Evolutionary conservation across 2,113 vertebrate species (phyloP), one percentile per base, ranked within the genome.

Genomic region (Sarotherodon lohbergeri): DNA sequence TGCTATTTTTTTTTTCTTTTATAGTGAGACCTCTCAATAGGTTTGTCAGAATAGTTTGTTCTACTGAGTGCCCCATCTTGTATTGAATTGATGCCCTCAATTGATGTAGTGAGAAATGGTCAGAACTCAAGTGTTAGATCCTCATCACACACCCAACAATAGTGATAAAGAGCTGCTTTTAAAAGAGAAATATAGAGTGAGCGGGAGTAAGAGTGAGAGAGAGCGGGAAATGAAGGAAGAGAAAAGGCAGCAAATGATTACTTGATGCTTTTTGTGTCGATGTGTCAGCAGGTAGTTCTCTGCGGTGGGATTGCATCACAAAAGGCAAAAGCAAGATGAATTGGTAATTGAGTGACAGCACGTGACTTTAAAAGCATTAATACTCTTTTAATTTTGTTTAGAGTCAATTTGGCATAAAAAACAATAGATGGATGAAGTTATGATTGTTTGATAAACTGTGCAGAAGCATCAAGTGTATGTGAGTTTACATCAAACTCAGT

Each of bases 11-110:
- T 32, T 5, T 1, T 0, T 50, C 4, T 46, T 54, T 61, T 73
- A 22, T 48, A 27, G 73, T 85, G 68, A 36, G 13, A 48, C 59
- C 54, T 85, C 24, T 66, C 12, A 36, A 24, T 27, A 63, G 24
- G 22, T 82, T 86, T 39, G 24, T 19, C 27, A 39, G 46, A 7
- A 46, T 46, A 61, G 54, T 27, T 46, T 57, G 27, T n/a, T 84
- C 52, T 63, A 88, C 79, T 90, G 85, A 94, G 59, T 55, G n/a
- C 46, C 88, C 81, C 1, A 2, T 80, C 73, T 83, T 46, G 50
- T 80, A 80, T 83, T 84, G 85, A 92, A 90, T 85, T 81, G 27
- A 46, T 66, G 29, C 19, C 7, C 22, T n/a, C 32, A 84, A 57
- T 39, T 89, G 80, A 82, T 73, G 82, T 36, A 13, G 7, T 52